phyloP scores from a whole-genome alignment of 2,888 invertebrate species.

The Meghimatium bilineatum region DNA sequence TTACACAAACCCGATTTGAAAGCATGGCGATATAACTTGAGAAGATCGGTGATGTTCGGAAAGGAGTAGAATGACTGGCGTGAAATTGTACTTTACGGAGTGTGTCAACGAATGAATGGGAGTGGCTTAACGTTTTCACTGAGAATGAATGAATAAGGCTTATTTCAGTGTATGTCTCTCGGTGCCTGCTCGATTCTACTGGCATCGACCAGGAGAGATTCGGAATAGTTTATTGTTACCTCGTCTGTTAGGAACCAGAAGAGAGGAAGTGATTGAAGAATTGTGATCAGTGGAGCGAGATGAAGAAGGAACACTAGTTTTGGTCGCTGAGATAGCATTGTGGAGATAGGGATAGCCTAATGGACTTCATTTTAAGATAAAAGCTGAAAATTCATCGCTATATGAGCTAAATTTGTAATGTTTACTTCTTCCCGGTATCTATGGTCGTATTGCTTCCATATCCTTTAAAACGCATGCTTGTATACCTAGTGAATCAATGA shows the following conservation, averaged over 20 bases:
- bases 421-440: no score
- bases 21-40: no score
- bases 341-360: no score
- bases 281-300: neutral
- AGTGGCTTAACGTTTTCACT: neutral
- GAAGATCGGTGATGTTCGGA: neutral
- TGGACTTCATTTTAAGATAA: no score
- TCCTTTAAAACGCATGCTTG: no score
- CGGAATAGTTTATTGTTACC: neutral
- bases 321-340: no score
- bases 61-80: neutral
- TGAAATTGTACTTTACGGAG: neutral
- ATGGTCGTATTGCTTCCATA: no score
- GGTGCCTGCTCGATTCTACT: neutral
- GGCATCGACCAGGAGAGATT: no score
- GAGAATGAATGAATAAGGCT: conserved; percentile 6
- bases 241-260: neutral
- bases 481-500: no score
- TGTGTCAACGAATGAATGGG: neutral
- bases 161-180: neutral
- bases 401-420: no score
- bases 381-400: no score
- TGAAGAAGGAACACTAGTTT: no score
- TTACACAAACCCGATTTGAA: neutral
- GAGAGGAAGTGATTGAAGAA: neutral